phyloP scores from a whole-genome alignment of 1,140 invertebrate genomes.

The Venustaconcha ellipsiformis region DNA sequence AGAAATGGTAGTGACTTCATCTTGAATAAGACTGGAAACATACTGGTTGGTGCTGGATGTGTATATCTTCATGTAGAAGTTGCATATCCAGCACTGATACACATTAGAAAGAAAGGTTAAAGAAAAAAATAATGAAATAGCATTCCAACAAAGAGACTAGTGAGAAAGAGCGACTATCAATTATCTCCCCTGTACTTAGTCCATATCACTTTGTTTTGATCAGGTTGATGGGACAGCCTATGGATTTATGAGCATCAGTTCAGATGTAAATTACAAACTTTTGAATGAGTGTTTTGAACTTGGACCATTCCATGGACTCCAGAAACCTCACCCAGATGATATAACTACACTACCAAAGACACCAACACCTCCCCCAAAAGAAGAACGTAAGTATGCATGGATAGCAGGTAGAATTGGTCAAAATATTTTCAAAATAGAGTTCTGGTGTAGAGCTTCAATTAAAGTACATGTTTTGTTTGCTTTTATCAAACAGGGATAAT shows the following conservation, averaged over 20 bases:
- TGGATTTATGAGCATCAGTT: slow-evolving; percentile 76
- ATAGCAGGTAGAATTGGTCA: neutral
- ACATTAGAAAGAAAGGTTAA: no score
- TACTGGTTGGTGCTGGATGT: no score
- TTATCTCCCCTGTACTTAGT: no score
- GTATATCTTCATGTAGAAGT: no score
- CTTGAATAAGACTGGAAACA: no score
- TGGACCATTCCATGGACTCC: slow-evolving; percentile 75
- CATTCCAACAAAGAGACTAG: no score
- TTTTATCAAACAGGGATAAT: neutral
- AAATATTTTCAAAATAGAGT: neutral
- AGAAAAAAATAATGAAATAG: no score
- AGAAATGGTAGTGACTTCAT: no score
- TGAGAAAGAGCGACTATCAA: no score
- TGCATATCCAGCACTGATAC: no score
- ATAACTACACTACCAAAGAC: slow-evolving; percentile 41
- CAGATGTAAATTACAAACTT: slow-evolving; percentile 74
- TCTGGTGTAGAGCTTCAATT: neutral
- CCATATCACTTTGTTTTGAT: slow-evolving; percentile 7
- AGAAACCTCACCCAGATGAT: slow-evolving; percentile 64
- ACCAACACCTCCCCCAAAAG: slow-evolving; percentile 36
- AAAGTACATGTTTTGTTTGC: neutral
- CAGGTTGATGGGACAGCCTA: slow-evolving; percentile 69
- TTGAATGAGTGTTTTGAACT: slow-evolving; percentile 79
- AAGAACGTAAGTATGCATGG: neutral